These are phyloP conservation scores for Virgularia gustaviana DNA, from an alignment of 92 coral and sea anemone species.

Conservation along the genomic window DNA sequence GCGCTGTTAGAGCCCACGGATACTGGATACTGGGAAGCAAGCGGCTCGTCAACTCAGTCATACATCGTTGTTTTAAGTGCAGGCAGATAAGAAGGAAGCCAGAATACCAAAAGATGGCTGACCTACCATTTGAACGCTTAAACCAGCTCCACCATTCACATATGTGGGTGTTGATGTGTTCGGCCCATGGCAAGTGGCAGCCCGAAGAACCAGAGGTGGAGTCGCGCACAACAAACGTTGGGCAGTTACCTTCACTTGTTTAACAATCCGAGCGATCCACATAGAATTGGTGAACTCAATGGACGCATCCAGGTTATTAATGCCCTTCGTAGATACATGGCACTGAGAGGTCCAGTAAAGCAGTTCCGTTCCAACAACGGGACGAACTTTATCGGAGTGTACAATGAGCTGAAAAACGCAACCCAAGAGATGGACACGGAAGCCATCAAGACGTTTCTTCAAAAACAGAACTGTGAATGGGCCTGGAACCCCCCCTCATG, in stretches of 20 bases:
- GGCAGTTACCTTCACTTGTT: conserved; percentile 55
- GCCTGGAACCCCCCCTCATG: conserved; percentile 41
- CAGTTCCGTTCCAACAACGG: conserved; percentile 50
- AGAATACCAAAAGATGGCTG: conserved; percentile 50
- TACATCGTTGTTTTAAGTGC: conserved; percentile 48
- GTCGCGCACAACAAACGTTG: conserved; percentile 45
- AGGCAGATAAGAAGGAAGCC: conserved; percentile 32
- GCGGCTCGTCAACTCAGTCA: conserved; percentile 33
- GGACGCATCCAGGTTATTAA: conserved; percentile 50
- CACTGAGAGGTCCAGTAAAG: conserved; percentile 41
- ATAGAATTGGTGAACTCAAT: conserved; percentile 47
- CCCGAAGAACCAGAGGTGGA: conserved; percentile 40
- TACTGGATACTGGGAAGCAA: conserved; percentile 52
- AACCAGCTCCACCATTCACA: conserved; percentile 42
- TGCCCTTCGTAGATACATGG: conserved; percentile 45
- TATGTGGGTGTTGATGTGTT: conserved; percentile 41
- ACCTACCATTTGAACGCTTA: conserved; percentile 47
- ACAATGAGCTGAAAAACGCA: conserved; percentile 34
- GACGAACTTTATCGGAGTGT: conserved; percentile 40
- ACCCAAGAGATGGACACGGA: conserved; percentile 9
- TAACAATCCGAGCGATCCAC: conserved; percentile 35
- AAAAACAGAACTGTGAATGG: conserved; percentile 35
- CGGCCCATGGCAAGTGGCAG: conserved; percentile 44
- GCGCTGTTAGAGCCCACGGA: conserved; percentile 30
- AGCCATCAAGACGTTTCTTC: conserved; percentile 15